Evolutionary conservation across 2,113 vertebrate species (phyloP).

Genomic region (Sminthopsis crassicaudata): DNA sequence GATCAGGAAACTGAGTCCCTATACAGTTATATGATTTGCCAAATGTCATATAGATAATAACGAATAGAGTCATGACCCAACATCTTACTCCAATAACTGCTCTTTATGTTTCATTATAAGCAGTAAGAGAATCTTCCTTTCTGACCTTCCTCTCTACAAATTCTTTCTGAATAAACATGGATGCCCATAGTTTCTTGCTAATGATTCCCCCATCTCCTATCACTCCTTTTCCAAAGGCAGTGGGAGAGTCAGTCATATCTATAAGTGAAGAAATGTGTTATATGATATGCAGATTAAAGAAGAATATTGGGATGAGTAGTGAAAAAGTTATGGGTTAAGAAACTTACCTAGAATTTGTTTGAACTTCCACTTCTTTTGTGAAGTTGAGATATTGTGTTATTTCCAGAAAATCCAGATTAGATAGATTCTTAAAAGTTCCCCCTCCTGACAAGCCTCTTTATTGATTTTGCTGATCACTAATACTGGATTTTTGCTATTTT

Average conservation of each 20-base stretch:
- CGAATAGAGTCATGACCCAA: neutral
- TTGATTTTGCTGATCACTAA: neutral
- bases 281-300: neutral
- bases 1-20: neutral
- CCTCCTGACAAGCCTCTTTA: neutral
- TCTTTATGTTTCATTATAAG: neutral
- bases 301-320: neutral
- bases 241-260: neutral
- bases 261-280: neutral
- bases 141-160: neutral
- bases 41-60: neutral
- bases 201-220: neutral
- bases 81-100: neutral
- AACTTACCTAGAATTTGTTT: neutral
- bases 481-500: neutral
- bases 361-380: neutral
- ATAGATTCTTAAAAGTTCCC: neutral
- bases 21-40: neutral
- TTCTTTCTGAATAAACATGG: constrained; percentile 6
- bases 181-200: constrained; percentile 10
- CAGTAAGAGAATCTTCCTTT: neutral
- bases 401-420: neutral
- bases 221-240: constrained; percentile 1
- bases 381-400: neutral
- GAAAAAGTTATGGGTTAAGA: neutral